Evolutionary conservation across 2,113 vertebrate genomes (phyloP).

Genomic region (Clarias batrachus): DNA sequence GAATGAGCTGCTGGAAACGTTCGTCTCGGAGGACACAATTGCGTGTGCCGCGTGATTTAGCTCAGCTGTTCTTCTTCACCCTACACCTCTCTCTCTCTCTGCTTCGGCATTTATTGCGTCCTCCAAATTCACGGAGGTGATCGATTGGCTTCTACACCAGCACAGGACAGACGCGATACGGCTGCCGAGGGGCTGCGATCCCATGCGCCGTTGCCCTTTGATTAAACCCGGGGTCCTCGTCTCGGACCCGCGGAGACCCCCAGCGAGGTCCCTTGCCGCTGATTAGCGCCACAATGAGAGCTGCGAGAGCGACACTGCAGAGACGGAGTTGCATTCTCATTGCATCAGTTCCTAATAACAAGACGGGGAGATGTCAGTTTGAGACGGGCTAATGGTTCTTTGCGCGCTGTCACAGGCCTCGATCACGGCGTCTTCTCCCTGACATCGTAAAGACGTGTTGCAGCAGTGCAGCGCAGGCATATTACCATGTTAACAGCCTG

Average conservation of each 20-base stretch:
- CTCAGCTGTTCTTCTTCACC: neutral
- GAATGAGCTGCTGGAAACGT: neutral
- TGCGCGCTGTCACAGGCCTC: conserved; percentile 49
- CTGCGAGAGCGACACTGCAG: neutral
- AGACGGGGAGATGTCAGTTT: conserved; percentile 51
- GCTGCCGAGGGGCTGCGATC: conserved; percentile 29
- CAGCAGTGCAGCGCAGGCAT: conserved; percentile 20
- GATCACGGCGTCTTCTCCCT: conserved; percentile 47
- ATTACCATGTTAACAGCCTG: conserved; percentile 49
- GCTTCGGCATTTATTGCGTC: conserved; percentile 13
- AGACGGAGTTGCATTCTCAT: conserved; percentile 50
- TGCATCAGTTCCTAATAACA: conserved; percentile 60
- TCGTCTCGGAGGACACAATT: neutral
- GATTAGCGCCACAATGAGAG: conserved; percentile 47
- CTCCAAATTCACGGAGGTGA: conserved; percentile 36
- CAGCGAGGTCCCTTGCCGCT: conserved; percentile 33
- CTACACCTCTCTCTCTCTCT: neutral
- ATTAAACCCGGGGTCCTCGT: conserved; percentile 51
- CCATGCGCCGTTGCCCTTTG: conserved; percentile 35
- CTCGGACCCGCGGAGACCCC: conserved; percentile 27
- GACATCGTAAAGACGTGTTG: conserved; percentile 51
- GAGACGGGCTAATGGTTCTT: conserved; percentile 54
- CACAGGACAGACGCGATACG: neutral
- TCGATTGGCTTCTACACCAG: conserved; percentile 35
- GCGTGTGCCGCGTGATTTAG: neutral